Evolutionary conservation across 2,888 invertebrate species (phyloP).

Genomic region (Microctonus aethiopoides): DNA sequence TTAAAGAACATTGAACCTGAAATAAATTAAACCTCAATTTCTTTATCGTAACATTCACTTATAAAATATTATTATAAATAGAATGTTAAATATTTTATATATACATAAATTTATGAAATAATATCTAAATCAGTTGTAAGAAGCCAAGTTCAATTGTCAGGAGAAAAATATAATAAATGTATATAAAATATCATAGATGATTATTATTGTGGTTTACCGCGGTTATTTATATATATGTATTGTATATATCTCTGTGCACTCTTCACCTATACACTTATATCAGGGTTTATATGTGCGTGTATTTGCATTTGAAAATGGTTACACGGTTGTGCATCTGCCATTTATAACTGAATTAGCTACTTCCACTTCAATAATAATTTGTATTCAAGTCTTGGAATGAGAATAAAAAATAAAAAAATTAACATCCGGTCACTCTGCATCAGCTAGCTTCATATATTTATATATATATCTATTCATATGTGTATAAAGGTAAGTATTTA

Average conservation of each 20-base stretch:
- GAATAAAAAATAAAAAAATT: not conserved
- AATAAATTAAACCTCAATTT: too few relatives aligned
- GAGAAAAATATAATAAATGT: not conserved
- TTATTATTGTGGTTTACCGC: slow-evolving; percentile 14
- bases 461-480: not conserved
- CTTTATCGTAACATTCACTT: too few relatives aligned
- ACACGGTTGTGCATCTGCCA: slow-evolving; percentile 16
- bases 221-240: slow-evolving; percentile 5
- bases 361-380: slow-evolving; percentile 1
- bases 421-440: not conserved
- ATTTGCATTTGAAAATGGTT: slow-evolving; percentile 8
- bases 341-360: slow-evolving; percentile 12
- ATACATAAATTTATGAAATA: not conserved
- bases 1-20: too few relatives aligned
- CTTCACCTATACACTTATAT: not conserved
- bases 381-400: not conserved
- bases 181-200: not conserved
- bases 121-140: not conserved
- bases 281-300: not conserved
- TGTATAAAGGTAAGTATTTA: too few relatives aligned
- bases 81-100: too few relatives aligned
- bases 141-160: not conserved
- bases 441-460: not conserved
- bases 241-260: not conserved
- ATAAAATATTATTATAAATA: too few relatives aligned